These are phyloP conservation scores for Bryconaethiops microstoma DNA, from an alignment of 2,797 vertebrate genomes.

Conservation along the genomic window DNA sequence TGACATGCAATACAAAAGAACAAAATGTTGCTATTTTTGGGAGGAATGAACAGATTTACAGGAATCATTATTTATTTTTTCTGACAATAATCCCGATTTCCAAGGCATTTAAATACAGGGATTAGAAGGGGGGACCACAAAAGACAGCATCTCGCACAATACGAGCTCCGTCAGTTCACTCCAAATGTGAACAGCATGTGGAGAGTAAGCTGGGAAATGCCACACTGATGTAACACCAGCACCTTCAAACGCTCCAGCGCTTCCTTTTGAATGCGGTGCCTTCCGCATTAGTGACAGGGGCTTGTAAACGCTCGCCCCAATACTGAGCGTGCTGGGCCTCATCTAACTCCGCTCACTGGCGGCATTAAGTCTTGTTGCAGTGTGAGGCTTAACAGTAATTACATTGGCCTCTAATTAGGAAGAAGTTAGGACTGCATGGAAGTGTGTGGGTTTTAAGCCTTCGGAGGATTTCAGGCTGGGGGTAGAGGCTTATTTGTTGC, in stretches of 20 bases:
- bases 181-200: neutral
- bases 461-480: conserved; percentile 17
- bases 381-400: conserved; percentile 41
- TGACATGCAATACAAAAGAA: conserved; percentile 54
- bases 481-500: conserved; percentile 10
- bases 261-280: conserved; percentile 19
- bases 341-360: conserved; percentile 18
- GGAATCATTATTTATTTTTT: conserved; percentile 36
- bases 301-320: conserved; percentile 23
- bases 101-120: conserved; percentile 2
- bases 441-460: conserved; percentile 25
- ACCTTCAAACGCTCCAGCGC: conserved; percentile 4
- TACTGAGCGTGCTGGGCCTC: conserved; percentile 21
- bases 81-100: conserved; percentile 36
- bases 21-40: conserved; percentile 58
- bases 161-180: neutral
- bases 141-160: neutral
- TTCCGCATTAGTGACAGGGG: conserved; percentile 33
- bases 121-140: conserved; percentile 9
- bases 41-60: conserved; percentile 49
- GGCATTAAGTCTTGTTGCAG: conserved; percentile 13
- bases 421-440: conserved; percentile 16
- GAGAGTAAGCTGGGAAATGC: conserved; percentile 11
- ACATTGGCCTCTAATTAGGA: conserved; percentile 41
- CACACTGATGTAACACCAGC: conserved; percentile 26